Evolutionary conservation across 2,113 vertebrate genomes (phyloP), one percentile per base, ranked within the genome.

Genomic region (Sclerurus mexicanus): DNA sequence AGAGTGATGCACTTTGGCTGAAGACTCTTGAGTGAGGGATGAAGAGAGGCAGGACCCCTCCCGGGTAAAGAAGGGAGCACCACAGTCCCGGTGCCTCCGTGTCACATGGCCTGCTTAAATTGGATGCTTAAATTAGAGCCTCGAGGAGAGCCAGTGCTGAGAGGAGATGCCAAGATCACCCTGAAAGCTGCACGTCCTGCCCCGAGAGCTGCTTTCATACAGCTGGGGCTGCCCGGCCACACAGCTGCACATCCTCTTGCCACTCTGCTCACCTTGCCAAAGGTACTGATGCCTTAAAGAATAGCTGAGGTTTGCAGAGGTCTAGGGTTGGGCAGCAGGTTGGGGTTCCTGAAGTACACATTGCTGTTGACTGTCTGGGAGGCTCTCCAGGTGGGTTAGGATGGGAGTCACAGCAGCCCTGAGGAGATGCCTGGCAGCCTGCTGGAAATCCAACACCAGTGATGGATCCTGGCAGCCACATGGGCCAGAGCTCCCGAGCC

Each of bases 1-100:
- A 7, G 46, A 64, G 24, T 18, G 46, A 64, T 42, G 33, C 18
- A 4, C 18, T 52, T 69, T 10, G 52, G 49, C 78, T 60, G 69
- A 64, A n/a, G 21, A 17, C 12, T 37, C 53, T 47, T 53, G 53
- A 37, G 2, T 10, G 35, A 25, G 53, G 35, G 37, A 47, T 37
- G 35, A 60, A 73, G 62, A 49, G 77, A 86, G 20, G 47, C 85
- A 68, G 33, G 17, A 50, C 15, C 16, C 14, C 1, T 21, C 44
- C 39, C 0, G 1, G 23, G 21, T 3, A 16, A 18, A 63, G 22
- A 52, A 14, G 0, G 0, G 21, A 37, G 9, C 30, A 4, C 1
- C 1, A 13, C 8, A 42, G 35, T 27, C 30, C 10, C 53, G 4
- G 12, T 25, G 42, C 17, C 22, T 25, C n/a, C 7, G 24, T 8